Base-by-base conservation (phyloP, 2,797 vertebrate genomes). In the Urophycis tenuis region DNA sequence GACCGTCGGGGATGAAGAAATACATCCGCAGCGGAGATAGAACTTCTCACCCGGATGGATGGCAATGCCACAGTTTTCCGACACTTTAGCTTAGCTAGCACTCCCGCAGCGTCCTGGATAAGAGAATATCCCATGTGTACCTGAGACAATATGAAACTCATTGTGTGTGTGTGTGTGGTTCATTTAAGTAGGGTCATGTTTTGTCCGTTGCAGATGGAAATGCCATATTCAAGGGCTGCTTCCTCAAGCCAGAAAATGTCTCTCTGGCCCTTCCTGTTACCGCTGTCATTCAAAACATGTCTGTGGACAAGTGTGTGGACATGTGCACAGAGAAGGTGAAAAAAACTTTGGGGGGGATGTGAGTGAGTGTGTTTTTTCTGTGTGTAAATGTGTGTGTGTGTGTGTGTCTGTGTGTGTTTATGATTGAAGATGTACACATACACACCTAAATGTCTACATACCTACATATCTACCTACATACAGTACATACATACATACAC, bases 301-400 rank as follows among this genome's bases (percentile, higher is more conserved):
- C 97, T 0, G 97, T 99, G 88, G 96, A 98, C 83, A 97, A 95
- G 85, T 98, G 97, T 0, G 96, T 99, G 80, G 97, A 99, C 86
- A 91, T 95, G 89, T 99, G 97, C 93, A 98, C 96, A 0, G 96
- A 95, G 81, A 97, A 94, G 94, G 97, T 98, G 88, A 91, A 74
- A 41, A 9, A 60, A 5, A 53, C 19, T 19, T 53, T 53, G 22
- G 14, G 41, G 45, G 45, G 7, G 45, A 53, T 7, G 15, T 45
- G 41, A 45, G 45, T 22, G 39, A 32, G 33, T 33, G 36, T 15
- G 45, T 53, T 45, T 53, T 45, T 14, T 70, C 17, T 22, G 29
- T 74, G 9, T 45, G 30, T 33, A 12, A 45, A 17, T 76, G 17
- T 71, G 19, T 14, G 14, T 74, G 77, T 81, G 72, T 67, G 5